phyloP scores from a whole-genome alignment of 2,888 invertebrate genomes.

The Tupiocoris notatus region DNA sequence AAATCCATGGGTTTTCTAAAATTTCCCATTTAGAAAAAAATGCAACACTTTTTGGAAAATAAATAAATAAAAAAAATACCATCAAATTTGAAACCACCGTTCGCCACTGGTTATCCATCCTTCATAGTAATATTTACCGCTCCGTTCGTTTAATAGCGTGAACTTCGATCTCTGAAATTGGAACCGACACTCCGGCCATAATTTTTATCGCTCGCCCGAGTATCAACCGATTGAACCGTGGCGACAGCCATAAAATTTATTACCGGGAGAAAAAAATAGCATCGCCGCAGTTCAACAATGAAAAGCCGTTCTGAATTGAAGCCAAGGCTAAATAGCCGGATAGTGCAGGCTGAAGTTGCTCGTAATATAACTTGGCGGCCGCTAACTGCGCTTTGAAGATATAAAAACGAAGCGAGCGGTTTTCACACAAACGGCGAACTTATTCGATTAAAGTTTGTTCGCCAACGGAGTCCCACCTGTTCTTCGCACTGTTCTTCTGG shows the following conservation, averaged over 20 bases:
- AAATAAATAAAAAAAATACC: too few relatives aligned
- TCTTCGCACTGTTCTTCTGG: neutral
- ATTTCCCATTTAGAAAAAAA: too few relatives aligned
- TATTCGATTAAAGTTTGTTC: neutral
- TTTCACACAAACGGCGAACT: neutral
- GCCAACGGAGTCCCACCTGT: neutral
- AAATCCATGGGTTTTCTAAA: too few relatives aligned
- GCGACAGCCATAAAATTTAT: neutral
- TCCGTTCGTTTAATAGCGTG: too few relatives aligned
- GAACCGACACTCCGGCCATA: too few relatives aligned
- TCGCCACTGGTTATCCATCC: too few relatives aligned
- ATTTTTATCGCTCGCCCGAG: neutral
- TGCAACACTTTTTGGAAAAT: too few relatives aligned
- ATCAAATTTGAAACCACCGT: too few relatives aligned
- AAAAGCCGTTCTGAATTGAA: neutral
- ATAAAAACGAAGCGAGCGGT: neutral
- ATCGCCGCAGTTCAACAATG: neutral
- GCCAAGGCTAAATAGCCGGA: neutral
- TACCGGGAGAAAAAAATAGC: neutral
- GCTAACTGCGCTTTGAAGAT: slow-evolving; percentile 29
- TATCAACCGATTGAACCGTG: neutral
- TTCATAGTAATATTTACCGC: too few relatives aligned
- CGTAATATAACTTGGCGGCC: slow-evolving; percentile 34
- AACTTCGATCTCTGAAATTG: too few relatives aligned
- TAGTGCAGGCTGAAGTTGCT: slow-evolving; percentile 17